A percentile compares a stretch with the other conserved stretches of the same genome.
Evolutionary conservation across 2,113 vertebrate genomes (phyloP).

Genomic region (Trematocara zebra): DNA sequence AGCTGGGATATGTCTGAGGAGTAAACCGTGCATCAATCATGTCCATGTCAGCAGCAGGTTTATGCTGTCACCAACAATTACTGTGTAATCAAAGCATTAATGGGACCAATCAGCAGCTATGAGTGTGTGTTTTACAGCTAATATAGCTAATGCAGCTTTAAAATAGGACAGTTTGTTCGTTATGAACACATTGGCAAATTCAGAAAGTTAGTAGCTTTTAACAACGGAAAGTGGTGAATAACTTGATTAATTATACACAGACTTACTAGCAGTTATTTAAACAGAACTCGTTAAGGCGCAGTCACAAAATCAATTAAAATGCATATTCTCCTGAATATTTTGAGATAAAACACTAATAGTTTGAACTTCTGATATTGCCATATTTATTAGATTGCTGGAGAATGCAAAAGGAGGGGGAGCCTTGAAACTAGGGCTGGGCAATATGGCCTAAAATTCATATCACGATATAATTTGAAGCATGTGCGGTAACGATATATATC

Average conservation of each 20-base stretch:
- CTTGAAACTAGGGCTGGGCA: neutral
- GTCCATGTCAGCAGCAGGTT: neutral
- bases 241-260: neutral
- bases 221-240: neutral
- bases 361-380: neutral
- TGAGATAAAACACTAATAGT: neutral
- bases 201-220: neutral
- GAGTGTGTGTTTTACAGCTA: neutral
- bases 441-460: too few species aligned
- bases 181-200: neutral
- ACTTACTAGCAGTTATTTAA: neutral
- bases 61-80: neutral
- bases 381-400: neutral
- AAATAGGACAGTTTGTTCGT: neutral
- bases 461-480: too few species aligned
- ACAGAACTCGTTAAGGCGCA: neutral
- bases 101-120: neutral
- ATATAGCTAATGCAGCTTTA: neutral
- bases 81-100: neutral
- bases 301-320: neutral
- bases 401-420: neutral
- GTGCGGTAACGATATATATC: too few species aligned
- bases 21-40: neutral
- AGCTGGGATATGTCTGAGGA: neutral
- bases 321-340: neutral